Base-by-base conservation (phyloP, 92 coral and sea anemone genomes). In the Actinernus sp. region DNA sequence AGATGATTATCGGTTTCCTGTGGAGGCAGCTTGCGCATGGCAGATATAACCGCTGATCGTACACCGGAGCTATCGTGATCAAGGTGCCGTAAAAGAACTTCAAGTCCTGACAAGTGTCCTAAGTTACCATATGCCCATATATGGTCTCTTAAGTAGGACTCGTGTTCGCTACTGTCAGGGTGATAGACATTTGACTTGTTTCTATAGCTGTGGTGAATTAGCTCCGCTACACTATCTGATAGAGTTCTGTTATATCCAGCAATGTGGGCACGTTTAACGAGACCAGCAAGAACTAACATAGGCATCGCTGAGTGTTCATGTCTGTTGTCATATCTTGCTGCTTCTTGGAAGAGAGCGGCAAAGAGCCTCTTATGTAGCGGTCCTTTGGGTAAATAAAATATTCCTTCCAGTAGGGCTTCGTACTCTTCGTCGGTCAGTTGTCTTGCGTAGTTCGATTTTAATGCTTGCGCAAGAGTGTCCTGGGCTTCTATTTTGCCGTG, bases 101-200 rank as follows among this genome's bases (percentile, higher is more conserved):
- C 74, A 45, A 94, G 77, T n/a, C 95, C 93, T 22, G 95, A 87
- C 14, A 59, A 65, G 47, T 94, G 98, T 12, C 98, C 98, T 23
- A 94, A 86, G 79, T 94, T 94, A n/a, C 98, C 97, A 40, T 91
- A 91, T 29, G 98, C 98, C 97, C 97, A 94, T 52, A 94, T 71
- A 61, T 94, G 98, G 62, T 79, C 82, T 54, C 98, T 63, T 18
- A 94, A 76, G 61, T 81, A 85, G 12, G 80, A 28, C 49, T 87
- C 97, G 49, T 84, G 95, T 2, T 83, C 83, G 11, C 68, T 68
- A 57, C 94, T 94, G 13, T 91, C 87, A 30, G 90, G 84, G 50
- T 87, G 83, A 58, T 83, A 80, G 27, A 88, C 44, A 22, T 55
- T 79, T n/a, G 98, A 85, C 26, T 92, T 92, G 65, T 84, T 87